phyloP scores from a whole-genome alignment of 2,797 vertebrate species.

The Poeciliopsis presidionis region DNA sequence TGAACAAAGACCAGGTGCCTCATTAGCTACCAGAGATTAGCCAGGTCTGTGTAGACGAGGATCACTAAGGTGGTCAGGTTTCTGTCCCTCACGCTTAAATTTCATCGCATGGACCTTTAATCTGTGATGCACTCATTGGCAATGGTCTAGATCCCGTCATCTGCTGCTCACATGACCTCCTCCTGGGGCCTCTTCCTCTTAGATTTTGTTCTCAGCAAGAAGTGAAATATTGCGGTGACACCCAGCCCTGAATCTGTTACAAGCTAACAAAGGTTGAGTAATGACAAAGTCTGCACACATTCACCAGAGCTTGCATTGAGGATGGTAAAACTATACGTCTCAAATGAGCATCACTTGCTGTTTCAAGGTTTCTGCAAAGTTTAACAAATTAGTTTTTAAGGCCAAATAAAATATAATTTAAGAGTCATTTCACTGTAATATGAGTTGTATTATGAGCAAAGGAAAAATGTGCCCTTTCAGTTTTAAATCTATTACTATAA shows the following conservation, averaged over 20 bases:
- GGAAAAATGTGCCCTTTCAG: not conserved
- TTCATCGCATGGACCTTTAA: conserved; percentile 77
- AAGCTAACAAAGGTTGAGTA: conserved; percentile 59
- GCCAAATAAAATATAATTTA: conserved; percentile 2
- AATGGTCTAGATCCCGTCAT: conserved; percentile 49
- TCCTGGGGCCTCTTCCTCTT: conserved; percentile 47
- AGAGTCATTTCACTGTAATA: conserved; percentile 1
- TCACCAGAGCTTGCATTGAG: conserved; percentile 37
- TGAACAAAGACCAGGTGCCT: conserved; percentile 79
- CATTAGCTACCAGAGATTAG: conserved; percentile 74
- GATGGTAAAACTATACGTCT: conserved; percentile 43
- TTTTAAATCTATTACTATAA: not conserved
- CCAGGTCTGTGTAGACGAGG: conserved; percentile 55
- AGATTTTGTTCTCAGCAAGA: conserved; percentile 45
- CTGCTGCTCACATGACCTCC: conserved; percentile 45
- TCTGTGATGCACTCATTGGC: conserved; percentile 58
- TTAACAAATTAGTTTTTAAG: conserved; percentile 8
- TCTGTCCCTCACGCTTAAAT: conserved; percentile 77
- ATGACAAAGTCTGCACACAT: conserved; percentile 47
- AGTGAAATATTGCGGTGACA: conserved; percentile 68
- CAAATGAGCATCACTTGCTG: conserved; percentile 10
- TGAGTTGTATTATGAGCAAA: not conserved
- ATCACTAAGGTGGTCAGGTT: conserved; percentile 75
- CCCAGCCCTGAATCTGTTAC: conserved; percentile 40
- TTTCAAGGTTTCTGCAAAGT: conserved; percentile 15